These are phyloP conservation scores for Sarcophilus harrisii DNA, from an alignment of 2,797 vertebrate species.

Conservation along the genomic window DNA sequence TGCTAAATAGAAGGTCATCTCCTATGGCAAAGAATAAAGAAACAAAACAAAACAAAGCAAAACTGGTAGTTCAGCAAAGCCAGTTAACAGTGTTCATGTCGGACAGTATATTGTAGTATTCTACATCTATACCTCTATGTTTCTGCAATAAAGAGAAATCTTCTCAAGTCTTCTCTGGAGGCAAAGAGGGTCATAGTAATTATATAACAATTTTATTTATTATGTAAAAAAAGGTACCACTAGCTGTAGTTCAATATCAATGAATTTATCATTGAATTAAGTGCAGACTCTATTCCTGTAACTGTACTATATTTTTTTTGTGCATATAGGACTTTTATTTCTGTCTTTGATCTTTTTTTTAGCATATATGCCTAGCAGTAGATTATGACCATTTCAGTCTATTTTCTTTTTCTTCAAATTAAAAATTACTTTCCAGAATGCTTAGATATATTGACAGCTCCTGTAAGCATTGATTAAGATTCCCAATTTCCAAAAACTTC, in stretches of 20 bases:
- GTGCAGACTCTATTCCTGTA: not conserved
- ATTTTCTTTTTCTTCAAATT: not conserved
- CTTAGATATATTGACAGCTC: not conserved
- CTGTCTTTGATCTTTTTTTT: not conserved
- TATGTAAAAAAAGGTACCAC: not conserved
- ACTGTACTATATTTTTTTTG: not conserved
- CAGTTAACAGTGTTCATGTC: not conserved
- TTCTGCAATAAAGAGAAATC: not conserved
- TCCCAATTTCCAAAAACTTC: not conserved
- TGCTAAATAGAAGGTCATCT: not conserved
- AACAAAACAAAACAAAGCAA: not conserved
- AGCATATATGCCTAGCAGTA: not conserved
- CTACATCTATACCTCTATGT: not conserved
- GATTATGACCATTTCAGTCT: not conserved
- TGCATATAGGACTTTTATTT: not conserved
- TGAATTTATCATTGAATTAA: not conserved
- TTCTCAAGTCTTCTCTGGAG: not conserved
- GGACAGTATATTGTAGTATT: not conserved
- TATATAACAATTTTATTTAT: not conserved
- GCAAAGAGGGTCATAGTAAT: not conserved
- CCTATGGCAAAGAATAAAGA: not conserved
- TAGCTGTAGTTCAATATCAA: not conserved
- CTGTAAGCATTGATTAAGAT: not conserved
- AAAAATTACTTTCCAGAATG: not conserved
- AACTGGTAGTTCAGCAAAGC: not conserved